A percentile compares a stretch with the other conserved stretches of the same genome.
phyloP scores from a whole-genome alignment of 2,113 vertebrate genomes.

The Cairina moschata region DNA sequence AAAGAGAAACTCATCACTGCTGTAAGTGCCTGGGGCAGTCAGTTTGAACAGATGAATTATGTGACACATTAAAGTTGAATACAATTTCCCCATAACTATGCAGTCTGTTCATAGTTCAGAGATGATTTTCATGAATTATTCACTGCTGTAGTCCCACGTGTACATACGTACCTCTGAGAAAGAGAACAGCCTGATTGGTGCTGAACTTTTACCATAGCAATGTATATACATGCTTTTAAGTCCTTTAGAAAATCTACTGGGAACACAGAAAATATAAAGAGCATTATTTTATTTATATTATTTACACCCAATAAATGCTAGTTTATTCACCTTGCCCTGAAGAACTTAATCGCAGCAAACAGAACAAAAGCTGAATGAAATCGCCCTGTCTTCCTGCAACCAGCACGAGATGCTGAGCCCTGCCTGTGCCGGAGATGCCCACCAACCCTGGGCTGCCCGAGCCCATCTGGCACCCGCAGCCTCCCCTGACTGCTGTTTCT shows the following conservation, averaged over 20 bases:
- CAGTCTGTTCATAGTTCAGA: not conserved
- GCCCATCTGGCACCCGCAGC: not conserved
- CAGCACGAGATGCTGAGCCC: not conserved
- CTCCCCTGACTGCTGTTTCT: not conserved
- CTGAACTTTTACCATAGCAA: not conserved
- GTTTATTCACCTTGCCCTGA: not conserved
- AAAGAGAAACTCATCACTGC: constrained; percentile 86
- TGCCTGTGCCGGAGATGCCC: fast-evolving
- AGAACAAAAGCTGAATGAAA: not conserved
- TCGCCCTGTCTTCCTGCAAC: not conserved
- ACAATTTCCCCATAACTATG: not conserved
- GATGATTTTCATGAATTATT: not conserved
- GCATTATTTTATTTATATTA: not conserved
- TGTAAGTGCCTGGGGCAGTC: constrained; percentile 77
- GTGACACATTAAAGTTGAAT: not conserved
- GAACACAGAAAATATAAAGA: not conserved
- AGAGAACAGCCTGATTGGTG: not conserved
- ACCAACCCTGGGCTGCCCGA: not conserved
- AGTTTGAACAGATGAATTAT: not conserved
- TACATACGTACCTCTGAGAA: not conserved
- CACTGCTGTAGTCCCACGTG: not conserved
- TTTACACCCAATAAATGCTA: not conserved
- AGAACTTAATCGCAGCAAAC: not conserved
- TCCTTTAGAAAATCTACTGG: not conserved
- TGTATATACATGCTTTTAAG: not conserved